Conservation (phyloP, 2,888 invertebrate species). For the Caradrina clavipalpis region DNA sequence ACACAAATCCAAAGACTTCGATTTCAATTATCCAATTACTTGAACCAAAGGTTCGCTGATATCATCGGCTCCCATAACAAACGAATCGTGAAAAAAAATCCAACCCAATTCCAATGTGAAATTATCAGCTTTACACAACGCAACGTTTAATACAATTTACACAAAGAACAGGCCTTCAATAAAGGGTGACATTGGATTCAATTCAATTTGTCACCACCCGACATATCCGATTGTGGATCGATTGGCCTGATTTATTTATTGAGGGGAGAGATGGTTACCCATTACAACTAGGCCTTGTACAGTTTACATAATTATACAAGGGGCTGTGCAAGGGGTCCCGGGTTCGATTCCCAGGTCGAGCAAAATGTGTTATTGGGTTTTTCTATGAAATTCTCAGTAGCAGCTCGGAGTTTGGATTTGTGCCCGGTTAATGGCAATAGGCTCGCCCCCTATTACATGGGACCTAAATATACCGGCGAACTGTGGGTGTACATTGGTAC, state of each 20-base stretch:
- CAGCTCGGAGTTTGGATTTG: too few species aligned
- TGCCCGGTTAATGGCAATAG: too few species aligned
- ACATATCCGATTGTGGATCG: slow-evolving; percentile 45
- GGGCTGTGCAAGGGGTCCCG: too few species aligned
- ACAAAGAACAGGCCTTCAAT: slow-evolving; percentile 41
- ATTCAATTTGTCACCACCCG: slow-evolving; percentile 56
- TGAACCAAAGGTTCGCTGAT: slow-evolving; percentile 14
- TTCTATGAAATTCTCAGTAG: too few species aligned
- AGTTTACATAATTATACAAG: neutral
- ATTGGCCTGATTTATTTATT: slow-evolving; percentile 51
- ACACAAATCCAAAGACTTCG: slow-evolving; percentile 1
- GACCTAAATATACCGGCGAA: too few species aligned
- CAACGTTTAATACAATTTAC: slow-evolving; percentile 48
- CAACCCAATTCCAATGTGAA: slow-evolving; percentile 29
- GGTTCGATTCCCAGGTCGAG: too few species aligned
- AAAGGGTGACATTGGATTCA: slow-evolving; percentile 48
- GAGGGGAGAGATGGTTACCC: neutral
- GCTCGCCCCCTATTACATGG: too few species aligned
- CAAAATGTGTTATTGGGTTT: too few species aligned
- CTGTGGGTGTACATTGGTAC: too few species aligned
- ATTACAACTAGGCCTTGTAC: neutral
- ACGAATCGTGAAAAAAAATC: slow-evolving; percentile 38
- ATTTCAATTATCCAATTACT: slow-evolving; percentile 4
- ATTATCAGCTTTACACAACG: slow-evolving; percentile 49
- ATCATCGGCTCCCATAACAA: slow-evolving; percentile 8